These are phyloP conservation scores for Chrysolina haemoptera DNA, from an alignment of 2,888 invertebrate genomes.

Conservation along the genomic window DNA sequence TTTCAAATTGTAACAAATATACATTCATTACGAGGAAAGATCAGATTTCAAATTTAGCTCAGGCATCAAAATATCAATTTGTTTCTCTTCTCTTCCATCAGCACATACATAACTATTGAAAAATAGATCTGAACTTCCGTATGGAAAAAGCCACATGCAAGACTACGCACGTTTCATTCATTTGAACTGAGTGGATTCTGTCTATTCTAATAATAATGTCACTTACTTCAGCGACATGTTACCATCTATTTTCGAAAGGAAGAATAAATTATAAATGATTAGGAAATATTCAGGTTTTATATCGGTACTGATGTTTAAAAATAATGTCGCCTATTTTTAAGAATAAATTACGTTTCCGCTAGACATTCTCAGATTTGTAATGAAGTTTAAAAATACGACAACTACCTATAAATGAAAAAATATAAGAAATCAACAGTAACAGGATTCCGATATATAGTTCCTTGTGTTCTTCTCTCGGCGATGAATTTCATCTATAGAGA, in stretches of 20 bases:
- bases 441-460: too few relatives aligned
- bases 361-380: neutral
- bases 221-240: constrained; percentile 15
- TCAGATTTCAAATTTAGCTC: too few relatives aligned
- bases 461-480: too few relatives aligned
- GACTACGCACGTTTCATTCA: constrained; percentile 3
- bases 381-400: constrained; percentile 5
- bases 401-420: neutral
- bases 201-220: constrained; percentile 21
- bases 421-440: too few relatives aligned
- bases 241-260: constrained; percentile 40
- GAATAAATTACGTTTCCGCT: constrained; percentile 30
- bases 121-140: neutral
- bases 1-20: too few relatives aligned
- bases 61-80: neutral
- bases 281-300: constrained; percentile 45
- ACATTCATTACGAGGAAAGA: too few relatives aligned
- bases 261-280: constrained; percentile 44
- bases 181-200: constrained; percentile 6
- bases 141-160: neutral
- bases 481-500: too few relatives aligned
- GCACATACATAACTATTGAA: neutral
- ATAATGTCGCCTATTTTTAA: constrained; percentile 47
- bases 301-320: constrained; percentile 44
- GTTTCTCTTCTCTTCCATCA: neutral